A percentile compares a stretch with the other conserved stretches of the same genome.
These are phyloP conservation scores for Cichlasoma orientale DNA, from an alignment of 2,797 vertebrate species.

Conservation along the genomic window DNA sequence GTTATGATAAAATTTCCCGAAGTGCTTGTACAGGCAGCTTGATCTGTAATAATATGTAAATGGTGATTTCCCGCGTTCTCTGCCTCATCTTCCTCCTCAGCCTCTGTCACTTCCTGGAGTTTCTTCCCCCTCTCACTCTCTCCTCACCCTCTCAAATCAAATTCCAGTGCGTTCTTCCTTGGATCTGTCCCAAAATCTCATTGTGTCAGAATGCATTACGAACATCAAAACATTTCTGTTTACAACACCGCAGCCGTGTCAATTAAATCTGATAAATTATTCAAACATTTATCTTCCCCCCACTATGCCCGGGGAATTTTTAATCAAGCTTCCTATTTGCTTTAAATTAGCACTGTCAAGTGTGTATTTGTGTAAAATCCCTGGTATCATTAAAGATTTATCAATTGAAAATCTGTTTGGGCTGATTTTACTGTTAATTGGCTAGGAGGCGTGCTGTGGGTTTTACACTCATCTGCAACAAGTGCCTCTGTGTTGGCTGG, in stretches of 20 bases:
- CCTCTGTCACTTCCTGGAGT: conserved; percentile 10
- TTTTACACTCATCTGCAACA: conserved; percentile 70
- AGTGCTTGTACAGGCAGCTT: conserved; percentile 43
- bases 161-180: conserved; percentile 58
- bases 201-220: conserved; percentile 83
- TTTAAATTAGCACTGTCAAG: conserved; percentile 97
- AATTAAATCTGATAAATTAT: conserved; percentile 94
- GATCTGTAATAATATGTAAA: conserved; percentile 71
- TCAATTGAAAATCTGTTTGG: conserved; percentile 93
- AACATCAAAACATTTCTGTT: conserved; percentile 94
- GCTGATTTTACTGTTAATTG: conserved; percentile 94
- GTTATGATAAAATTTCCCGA: conserved; percentile 64
- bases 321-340: conserved; percentile 97
- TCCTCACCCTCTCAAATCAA: conserved; percentile 20
- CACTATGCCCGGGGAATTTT: conserved; percentile 89
- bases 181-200: conserved; percentile 82
- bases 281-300: conserved; percentile 89
- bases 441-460: conserved; percentile 79
- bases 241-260: conserved; percentile 86
- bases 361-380: conserved; percentile 95
- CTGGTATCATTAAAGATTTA: conserved; percentile 98
- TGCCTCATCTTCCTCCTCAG: neutral
- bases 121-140: neutral
- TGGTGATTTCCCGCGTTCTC: conserved; percentile 14
- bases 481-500: conserved; percentile 52